These are phyloP conservation scores for Poeciliopsis presidionis DNA, from an alignment of 2,797 vertebrate species.

Conservation along the genomic window DNA sequence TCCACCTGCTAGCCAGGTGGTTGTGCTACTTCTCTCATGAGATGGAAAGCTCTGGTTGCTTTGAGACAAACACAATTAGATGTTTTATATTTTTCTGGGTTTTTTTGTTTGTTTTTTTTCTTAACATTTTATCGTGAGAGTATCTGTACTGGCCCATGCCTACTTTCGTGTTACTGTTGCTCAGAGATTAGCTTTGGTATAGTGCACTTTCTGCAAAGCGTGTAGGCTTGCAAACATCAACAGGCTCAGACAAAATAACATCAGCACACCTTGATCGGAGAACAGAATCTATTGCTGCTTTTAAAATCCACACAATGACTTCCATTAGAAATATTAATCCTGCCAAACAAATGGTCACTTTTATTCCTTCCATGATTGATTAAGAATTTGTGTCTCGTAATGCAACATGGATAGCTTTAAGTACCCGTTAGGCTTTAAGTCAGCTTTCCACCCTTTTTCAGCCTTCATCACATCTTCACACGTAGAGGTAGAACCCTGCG, in stretches of 20 bases:
- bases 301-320: conserved; percentile 35
- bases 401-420: conserved; percentile 66
- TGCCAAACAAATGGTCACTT: conserved; percentile 77
- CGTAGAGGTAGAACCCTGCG: background rate
- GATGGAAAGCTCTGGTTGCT: background rate
- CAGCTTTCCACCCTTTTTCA: conserved; percentile 30
- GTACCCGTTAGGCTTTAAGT: conserved; percentile 54
- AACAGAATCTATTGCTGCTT: background rate
- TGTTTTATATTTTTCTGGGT: background rate
- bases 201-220: conserved; percentile 32
- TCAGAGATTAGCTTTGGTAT: conserved; percentile 61
- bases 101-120: background rate
- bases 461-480: conserved; percentile 26
- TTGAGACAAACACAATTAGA: background rate
- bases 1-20: background rate
- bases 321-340: conserved; percentile 62
- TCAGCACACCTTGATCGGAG: background rate
- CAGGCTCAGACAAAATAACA: background rate
- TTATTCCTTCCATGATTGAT: conserved; percentile 52
- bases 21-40: background rate
- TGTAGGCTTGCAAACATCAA: conserved; percentile 34
- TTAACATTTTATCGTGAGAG: background rate
- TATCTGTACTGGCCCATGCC: background rate
- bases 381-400: conserved; percentile 37
- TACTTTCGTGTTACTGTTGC: conserved; percentile 52